Conservation (phyloP, 2,888 invertebrate species). For the Digitonthophagus gazella region DNA sequence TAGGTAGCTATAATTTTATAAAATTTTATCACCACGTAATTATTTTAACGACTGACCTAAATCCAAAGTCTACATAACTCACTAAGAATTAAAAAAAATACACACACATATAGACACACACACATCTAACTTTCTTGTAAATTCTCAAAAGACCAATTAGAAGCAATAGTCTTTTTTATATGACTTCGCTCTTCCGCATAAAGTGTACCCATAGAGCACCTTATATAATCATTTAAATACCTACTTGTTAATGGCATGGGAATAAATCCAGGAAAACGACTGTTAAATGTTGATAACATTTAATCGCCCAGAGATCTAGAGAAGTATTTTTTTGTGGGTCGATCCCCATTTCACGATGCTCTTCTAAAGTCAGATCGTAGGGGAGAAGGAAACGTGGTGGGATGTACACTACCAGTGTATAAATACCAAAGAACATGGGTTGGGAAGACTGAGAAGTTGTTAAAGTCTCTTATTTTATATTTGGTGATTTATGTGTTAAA, state of each 20-base stretch:
- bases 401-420: background rate
- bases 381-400: background rate
- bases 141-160: background rate
- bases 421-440: background rate
- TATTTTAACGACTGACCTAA: background rate
- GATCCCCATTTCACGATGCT: background rate
- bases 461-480: background rate
- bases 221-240: background rate
- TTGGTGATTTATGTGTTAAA: background rate
- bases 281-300: background rate
- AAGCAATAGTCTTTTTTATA: background rate
- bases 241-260: background rate
- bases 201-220: background rate
- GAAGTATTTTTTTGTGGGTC: background rate
- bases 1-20: background rate
- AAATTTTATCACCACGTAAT: background rate
- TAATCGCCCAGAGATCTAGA: background rate
- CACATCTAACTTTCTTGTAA: background rate
- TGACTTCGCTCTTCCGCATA: background rate
- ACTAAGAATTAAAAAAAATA: background rate
- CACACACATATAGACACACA: background rate
- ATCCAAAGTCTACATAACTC: background rate
- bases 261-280: background rate
- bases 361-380: background rate
- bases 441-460: background rate